Conservation (phyloP, 2,113 vertebrate species). For the Ornithorhynchus anatinus region DNA sequence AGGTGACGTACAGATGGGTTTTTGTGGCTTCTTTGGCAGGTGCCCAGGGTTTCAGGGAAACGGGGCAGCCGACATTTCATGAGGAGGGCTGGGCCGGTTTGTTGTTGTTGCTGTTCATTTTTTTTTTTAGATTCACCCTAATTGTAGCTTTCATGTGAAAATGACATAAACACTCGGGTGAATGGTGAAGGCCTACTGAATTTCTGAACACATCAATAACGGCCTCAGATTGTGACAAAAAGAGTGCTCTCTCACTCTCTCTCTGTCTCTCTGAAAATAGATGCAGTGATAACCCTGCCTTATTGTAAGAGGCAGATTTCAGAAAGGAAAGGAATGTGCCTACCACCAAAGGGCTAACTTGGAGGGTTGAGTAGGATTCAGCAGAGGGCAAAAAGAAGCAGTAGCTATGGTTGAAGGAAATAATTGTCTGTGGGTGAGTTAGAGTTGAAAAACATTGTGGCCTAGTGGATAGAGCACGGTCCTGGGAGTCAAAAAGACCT, state of each 20-base stretch:
- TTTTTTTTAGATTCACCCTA: constrained; percentile 14
- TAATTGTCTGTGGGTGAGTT: too few relatives aligned
- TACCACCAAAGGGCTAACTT: neutral
- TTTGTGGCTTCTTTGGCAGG: neutral
- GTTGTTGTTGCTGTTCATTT: constrained; percentile 2
- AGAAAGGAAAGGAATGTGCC: neutral
- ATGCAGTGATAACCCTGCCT: constrained; percentile 7
- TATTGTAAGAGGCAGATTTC: constrained; percentile 39
- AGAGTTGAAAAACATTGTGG: too few relatives aligned
- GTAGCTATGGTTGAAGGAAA: too few relatives aligned
- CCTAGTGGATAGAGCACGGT: too few relatives aligned
- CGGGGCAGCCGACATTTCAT: neutral
- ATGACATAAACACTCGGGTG: neutral
- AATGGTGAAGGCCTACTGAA: neutral
- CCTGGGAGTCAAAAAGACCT: too few relatives aligned
- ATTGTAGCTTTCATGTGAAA: neutral
- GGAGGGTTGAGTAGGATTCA: too few relatives aligned
- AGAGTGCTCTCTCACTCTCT: too few relatives aligned
- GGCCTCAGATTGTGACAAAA: constrained; percentile 34
- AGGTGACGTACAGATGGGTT: neutral
- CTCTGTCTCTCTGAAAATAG: constrained; percentile 8
- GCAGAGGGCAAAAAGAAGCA: constrained; percentile 36
- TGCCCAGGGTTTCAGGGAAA: neutral
- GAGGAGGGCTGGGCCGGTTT: neutral
- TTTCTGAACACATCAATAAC: neutral